Conservation (phyloP, 2,113 vertebrate species). For the Tragelaphus imberbis region DNA sequence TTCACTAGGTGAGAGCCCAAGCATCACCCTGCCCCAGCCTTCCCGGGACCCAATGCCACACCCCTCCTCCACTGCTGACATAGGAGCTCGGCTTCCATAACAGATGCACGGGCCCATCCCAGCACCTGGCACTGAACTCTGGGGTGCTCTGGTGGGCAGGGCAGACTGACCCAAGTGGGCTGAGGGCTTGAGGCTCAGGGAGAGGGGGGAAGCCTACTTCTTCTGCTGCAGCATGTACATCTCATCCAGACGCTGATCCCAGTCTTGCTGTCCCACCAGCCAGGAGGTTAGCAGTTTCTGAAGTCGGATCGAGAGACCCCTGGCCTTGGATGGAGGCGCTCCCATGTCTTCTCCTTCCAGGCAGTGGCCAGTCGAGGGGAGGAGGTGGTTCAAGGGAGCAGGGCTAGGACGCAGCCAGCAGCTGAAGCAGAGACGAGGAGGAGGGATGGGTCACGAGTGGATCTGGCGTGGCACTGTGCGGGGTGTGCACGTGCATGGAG, state of each 20-base stretch:
- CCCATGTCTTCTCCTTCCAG: conserved; percentile 69
- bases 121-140: neutral
- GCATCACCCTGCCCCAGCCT: neutral
- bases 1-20: neutral
- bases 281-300: conserved; percentile 73
- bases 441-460: neutral
- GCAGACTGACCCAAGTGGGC: neutral
- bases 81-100: neutral
- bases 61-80: neutral
- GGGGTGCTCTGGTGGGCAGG: neutral
- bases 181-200: neutral
- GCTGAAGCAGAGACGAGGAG: neutral
- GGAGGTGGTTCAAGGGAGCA: neutral
- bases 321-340: conserved; percentile 58
- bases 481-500: neutral
- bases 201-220: conserved; percentile 66
- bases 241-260: conserved; percentile 74
- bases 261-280: conserved; percentile 62
- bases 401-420: neutral
- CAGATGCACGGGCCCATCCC: no score
- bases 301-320: conserved; percentile 63
- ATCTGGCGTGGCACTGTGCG: neutral
- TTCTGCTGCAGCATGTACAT: conserved; percentile 79
- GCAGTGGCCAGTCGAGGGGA: neutral
- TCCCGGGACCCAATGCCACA: neutral